phyloP scores from a whole-genome alignment of 1,140 invertebrate species.

The Monochamus saltuarius region DNA sequence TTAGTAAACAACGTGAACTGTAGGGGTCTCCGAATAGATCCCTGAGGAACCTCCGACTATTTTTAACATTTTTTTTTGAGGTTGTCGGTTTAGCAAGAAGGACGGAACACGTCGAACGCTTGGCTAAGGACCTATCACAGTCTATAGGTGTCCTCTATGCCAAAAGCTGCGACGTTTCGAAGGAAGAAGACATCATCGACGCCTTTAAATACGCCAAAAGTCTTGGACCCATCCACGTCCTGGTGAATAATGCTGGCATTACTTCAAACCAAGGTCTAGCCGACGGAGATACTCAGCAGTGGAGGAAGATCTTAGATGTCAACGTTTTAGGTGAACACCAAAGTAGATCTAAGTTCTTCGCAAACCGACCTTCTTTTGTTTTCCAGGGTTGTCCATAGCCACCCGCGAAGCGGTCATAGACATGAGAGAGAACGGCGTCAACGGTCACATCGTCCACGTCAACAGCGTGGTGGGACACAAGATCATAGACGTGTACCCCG shows the following conservation, averaged over 20 bases:
- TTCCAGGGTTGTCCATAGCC: slow-evolving; percentile 6
- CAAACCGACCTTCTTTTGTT: no score
- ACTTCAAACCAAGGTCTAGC: slow-evolving; percentile 37
- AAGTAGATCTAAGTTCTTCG: no score
- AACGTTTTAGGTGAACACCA: slow-evolving; percentile 18
- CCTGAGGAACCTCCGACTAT: neutral
- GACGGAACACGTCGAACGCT: slow-evolving; percentile 57
- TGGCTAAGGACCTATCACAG: slow-evolving; percentile 19
- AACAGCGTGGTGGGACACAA: slow-evolving; percentile 56
- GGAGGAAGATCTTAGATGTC: slow-evolving; percentile 17
- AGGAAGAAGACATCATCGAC: slow-evolving; percentile 63
- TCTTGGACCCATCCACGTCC: slow-evolving; percentile 66
- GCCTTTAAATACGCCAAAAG: slow-evolving; percentile 66
- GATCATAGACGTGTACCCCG: slow-evolving; percentile 34
- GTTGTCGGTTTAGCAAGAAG: slow-evolving; percentile 72
- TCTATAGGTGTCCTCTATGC: slow-evolving; percentile 53
- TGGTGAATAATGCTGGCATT: slow-evolving; percentile 75
- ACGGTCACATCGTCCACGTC: slow-evolving; percentile 68
- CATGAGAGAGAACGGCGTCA: slow-evolving; percentile 59
- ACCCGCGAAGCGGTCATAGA: slow-evolving; percentile 53
- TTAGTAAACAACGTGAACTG: neutral
- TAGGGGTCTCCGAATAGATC: neutral
- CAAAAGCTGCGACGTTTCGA: slow-evolving; percentile 64
- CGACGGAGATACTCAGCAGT: slow-evolving; percentile 42
- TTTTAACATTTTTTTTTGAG: neutral